Conservation (phyloP, 2,888 invertebrate species). For the Criorhina ranunculi region DNA sequence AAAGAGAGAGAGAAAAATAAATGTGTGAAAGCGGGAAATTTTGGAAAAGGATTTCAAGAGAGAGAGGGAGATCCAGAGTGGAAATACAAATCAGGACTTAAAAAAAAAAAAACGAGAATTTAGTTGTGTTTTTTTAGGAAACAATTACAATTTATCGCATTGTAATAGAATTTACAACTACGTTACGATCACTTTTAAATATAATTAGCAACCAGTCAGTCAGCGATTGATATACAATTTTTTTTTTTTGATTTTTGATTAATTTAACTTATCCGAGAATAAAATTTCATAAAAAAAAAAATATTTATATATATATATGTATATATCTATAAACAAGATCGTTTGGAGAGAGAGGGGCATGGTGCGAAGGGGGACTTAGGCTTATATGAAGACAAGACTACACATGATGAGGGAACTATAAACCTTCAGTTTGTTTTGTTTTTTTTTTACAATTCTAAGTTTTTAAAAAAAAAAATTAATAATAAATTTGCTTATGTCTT, state of each 20-base stretch:
- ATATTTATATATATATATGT: not conserved
- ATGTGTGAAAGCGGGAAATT: constrained; percentile 4
- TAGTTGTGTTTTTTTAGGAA: constrained; percentile 6
- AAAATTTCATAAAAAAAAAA: constrained; percentile 69
- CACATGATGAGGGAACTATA: constrained; percentile 77
- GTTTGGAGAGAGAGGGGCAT: constrained; percentile 3
- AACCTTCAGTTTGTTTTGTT: constrained; percentile 74
- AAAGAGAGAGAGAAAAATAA: not conserved
- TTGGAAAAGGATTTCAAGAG: not conserved
- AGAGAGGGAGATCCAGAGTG: too few relatives aligned
- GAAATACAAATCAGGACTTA: constrained; percentile 2
- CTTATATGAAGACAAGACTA: constrained; percentile 76
- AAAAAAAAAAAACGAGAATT: too few relatives aligned
- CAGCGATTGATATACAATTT: constrained; percentile 42
- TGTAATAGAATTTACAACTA: constrained; percentile 19
- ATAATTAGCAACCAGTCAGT: constrained; percentile 69
- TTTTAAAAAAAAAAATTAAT: constrained; percentile 48
- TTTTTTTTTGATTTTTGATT: constrained; percentile 27
- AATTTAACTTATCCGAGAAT: constrained; percentile 73
- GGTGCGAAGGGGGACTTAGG: constrained; percentile 56
- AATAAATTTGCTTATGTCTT: constrained; percentile 50
- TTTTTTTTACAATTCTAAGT: constrained; percentile 56
- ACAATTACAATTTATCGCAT: not conserved
- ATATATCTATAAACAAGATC: constrained; percentile 16
- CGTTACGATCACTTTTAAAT: constrained; percentile 47